These are phyloP conservation scores for Arrhopalites spinosus DNA, from an alignment of 2,888 invertebrate genomes.

Conservation along the genomic window DNA sequence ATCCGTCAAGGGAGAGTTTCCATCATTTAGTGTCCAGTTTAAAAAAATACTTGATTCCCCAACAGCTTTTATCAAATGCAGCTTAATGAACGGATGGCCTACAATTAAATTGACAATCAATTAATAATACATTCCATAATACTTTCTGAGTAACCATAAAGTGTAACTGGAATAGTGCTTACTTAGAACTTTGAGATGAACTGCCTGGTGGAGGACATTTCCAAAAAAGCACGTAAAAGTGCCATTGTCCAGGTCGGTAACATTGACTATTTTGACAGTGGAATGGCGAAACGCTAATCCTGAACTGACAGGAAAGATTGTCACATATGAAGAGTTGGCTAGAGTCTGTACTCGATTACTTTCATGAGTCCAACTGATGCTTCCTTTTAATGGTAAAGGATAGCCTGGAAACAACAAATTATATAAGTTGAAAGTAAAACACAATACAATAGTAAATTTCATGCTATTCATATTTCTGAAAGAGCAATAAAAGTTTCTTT, in stretches of 20 bases:
- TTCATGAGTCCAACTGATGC: slow-evolving; percentile 46
- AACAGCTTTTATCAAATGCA: slow-evolving; percentile 75
- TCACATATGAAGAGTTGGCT: slow-evolving; percentile 24
- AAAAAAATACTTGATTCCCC: slow-evolving; percentile 75
- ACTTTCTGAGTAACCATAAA: background rate
- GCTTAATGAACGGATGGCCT: slow-evolving; percentile 68
- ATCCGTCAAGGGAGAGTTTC: slow-evolving; percentile 69
- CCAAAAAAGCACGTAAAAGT: slow-evolving; percentile 33
- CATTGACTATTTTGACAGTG: slow-evolving; percentile 45
- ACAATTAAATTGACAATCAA: slow-evolving; percentile 35
- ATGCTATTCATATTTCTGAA: no score
- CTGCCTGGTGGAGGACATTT: background rate
- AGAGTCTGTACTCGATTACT: background rate
- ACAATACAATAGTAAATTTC: no score
- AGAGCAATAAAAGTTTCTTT: no score
- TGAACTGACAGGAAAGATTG: slow-evolving; percentile 38
- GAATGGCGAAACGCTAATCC: slow-evolving; percentile 48
- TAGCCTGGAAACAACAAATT: no score
- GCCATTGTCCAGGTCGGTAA: slow-evolving; percentile 50
- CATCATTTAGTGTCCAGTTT: slow-evolving; percentile 80
- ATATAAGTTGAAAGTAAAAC: no score
- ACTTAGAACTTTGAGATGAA: slow-evolving; percentile 22
- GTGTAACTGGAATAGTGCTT: background rate
- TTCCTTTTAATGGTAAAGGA: slow-evolving; percentile 47
- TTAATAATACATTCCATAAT: background rate